These are phyloP conservation scores for Scaptomyza hsui DNA, from an alignment of 1,140 invertebrate species.

Conservation along the genomic window DNA sequence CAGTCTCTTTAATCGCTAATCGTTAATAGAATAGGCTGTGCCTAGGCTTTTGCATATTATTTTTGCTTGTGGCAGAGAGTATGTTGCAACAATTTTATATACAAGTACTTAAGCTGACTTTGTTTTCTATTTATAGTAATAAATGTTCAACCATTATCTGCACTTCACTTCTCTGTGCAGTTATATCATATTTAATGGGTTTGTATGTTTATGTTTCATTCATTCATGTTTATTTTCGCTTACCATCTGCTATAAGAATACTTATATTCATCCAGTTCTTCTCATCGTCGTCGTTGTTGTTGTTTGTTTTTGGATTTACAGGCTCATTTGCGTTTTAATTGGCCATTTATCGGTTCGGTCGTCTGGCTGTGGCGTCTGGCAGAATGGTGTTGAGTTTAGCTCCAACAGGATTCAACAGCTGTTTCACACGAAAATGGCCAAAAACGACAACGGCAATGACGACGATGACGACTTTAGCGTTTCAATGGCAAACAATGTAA, in stretches of 20 bases:
- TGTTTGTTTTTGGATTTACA: slow-evolving; percentile 8
- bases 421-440: slow-evolving; percentile 14
- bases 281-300: neutral
- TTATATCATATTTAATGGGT: too few relatives aligned
- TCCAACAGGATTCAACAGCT: slow-evolving; percentile 18
- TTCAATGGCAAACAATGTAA: slow-evolving; percentile 30
- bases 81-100: neutral
- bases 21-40: neutral
- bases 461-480: neutral
- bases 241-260: too few relatives aligned
- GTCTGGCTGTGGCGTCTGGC: slow-evolving; percentile 6
- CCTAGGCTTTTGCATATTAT: too few relatives aligned
- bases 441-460: neutral
- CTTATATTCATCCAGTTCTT: neutral
- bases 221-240: too few relatives aligned
- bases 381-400: slow-evolving; percentile 20
- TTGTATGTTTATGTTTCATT: too few relatives aligned
- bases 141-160: too few relatives aligned
- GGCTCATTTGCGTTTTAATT: slow-evolving; percentile 48
- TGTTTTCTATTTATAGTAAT: too few relatives aligned
- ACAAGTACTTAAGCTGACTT: too few relatives aligned
- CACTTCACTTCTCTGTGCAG: too few relatives aligned
- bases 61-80: too few relatives aligned
- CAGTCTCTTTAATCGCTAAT: neutral
- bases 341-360: slow-evolving; percentile 39